These are phyloP conservation scores for Ctenicera cuprea DNA, from an alignment of 2,888 invertebrate genomes.

Conservation along the genomic window DNA sequence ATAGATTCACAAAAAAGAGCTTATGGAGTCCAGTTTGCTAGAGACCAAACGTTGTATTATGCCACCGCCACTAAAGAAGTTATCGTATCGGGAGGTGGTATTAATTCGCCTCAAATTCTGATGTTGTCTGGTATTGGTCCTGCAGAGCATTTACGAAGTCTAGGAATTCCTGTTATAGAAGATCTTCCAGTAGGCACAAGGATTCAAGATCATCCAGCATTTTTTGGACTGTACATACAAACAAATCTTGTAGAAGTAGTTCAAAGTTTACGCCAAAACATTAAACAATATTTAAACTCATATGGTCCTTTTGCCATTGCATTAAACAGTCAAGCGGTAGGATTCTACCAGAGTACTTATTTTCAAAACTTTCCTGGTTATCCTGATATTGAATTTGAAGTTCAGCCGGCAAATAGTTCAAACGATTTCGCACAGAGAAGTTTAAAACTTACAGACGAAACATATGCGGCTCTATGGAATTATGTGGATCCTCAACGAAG, in stretches of 20 bases:
- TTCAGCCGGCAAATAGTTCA: constrained; percentile 73
- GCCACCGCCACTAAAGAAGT: constrained; percentile 80
- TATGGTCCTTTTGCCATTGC: constrained; percentile 57
- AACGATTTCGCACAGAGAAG: constrained; percentile 54
- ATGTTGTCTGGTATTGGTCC: constrained; percentile 65
- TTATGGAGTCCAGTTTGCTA: constrained; percentile 75
- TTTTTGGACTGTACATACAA: constrained; percentile 80
- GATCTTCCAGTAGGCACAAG: constrained; percentile 58
- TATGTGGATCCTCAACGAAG: constrained; percentile 58
- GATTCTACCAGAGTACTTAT: constrained; percentile 55
- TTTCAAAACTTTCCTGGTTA: constrained; percentile 54
- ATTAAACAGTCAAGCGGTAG: constrained; percentile 59
- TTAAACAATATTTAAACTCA: constrained; percentile 56
- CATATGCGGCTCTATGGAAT: constrained; percentile 53
- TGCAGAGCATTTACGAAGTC: constrained; percentile 53
- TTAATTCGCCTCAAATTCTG: constrained; percentile 73
- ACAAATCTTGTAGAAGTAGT: constrained; percentile 50
- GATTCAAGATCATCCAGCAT: constrained; percentile 82
- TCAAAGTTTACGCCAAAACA: constrained; percentile 38
- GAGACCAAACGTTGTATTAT: constrained; percentile 70
- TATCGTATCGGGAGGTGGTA: constrained; percentile 84
- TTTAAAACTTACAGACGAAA: constrained; percentile 55
- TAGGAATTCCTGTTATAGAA: constrained; percentile 57
- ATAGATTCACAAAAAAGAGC: constrained; percentile 74
- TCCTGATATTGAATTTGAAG: constrained; percentile 62